Evolutionary conservation across 2,113 vertebrate genomes (phyloP).

Genomic region (Cavia aperea): DNA sequence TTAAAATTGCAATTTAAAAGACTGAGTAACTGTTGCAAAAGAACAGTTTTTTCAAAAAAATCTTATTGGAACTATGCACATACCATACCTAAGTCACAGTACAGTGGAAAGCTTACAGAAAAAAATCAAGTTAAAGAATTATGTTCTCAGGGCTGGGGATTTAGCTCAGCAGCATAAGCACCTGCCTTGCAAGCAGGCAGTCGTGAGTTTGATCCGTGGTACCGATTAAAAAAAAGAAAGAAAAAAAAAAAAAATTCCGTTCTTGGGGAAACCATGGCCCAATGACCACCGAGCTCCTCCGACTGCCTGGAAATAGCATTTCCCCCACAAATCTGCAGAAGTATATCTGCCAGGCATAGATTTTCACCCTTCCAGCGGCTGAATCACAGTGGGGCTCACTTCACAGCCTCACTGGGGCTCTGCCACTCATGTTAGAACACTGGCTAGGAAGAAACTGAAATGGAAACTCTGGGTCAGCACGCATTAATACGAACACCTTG

Average conservation of each 20-base stretch:
- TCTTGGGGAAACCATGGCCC: not conserved
- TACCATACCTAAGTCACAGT: not conserved
- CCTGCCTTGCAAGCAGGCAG: too few relatives aligned
- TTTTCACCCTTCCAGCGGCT: not conserved
- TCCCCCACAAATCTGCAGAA: not conserved
- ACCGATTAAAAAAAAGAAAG: too few relatives aligned
- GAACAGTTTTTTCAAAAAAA: not conserved
- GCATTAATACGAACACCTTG: not conserved
- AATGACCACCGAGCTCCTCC: not conserved
- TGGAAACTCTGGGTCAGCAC: not conserved
- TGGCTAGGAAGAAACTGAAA: not conserved
- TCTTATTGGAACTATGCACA: not conserved
- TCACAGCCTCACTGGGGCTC: not conserved
- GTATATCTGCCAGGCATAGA: not conserved
- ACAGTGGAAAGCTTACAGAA: not conserved
- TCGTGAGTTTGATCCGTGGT: too few relatives aligned
- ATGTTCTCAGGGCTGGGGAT: not conserved
- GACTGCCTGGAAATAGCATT: not conserved
- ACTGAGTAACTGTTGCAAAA: not conserved
- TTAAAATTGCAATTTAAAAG: not conserved
- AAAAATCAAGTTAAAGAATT: not conserved
- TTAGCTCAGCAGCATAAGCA: too few relatives aligned
- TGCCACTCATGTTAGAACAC: not conserved
- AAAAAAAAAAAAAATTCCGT: not conserved
- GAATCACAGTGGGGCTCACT: not conserved